Evolutionary conservation across 2,797 vertebrate genomes (phyloP).

Genomic region (Petrocephalus schoutedeni): DNA sequence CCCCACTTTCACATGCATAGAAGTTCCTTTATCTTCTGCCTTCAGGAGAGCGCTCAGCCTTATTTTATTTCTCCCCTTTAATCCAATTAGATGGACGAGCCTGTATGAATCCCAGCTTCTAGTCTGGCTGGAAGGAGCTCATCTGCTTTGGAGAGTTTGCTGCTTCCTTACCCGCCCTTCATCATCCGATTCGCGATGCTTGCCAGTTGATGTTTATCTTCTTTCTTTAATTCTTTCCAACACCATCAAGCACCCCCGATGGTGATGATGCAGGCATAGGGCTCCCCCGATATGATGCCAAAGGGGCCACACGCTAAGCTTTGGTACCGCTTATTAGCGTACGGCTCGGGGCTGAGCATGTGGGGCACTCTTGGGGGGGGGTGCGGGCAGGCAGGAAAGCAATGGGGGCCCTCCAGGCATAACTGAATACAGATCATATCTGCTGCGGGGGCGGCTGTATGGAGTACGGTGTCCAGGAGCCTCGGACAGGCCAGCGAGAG

Average conservation of each 20-base stretch:
- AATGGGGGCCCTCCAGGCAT: constrained; percentile 14
- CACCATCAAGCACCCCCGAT: constrained; percentile 22
- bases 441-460: background rate
- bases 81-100: constrained; percentile 36
- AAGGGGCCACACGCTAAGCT: constrained; percentile 54
- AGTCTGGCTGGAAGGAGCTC: constrained; percentile 39
- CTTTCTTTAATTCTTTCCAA: background rate
- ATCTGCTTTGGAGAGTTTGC: constrained; percentile 33
- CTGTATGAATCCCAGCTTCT: constrained; percentile 48
- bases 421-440: constrained; percentile 23
- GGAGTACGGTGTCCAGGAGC: background rate
- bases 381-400: constrained; percentile 16
- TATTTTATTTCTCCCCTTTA: constrained; percentile 24
- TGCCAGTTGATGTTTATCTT: background rate
- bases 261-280: constrained; percentile 46
- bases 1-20: background rate
- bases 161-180: constrained; percentile 28
- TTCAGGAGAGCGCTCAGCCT: constrained; percentile 1
- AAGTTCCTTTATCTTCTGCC: constrained; percentile 35
- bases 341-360: constrained; percentile 22
- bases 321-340: constrained; percentile 60
- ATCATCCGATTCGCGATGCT: constrained; percentile 11
- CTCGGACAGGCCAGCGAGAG: background rate
- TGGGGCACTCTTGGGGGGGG: background rate
- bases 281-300: constrained; percentile 58